phyloP scores from a whole-genome alignment of 1,140 invertebrate genomes.

The Camponotus floridanus region DNA sequence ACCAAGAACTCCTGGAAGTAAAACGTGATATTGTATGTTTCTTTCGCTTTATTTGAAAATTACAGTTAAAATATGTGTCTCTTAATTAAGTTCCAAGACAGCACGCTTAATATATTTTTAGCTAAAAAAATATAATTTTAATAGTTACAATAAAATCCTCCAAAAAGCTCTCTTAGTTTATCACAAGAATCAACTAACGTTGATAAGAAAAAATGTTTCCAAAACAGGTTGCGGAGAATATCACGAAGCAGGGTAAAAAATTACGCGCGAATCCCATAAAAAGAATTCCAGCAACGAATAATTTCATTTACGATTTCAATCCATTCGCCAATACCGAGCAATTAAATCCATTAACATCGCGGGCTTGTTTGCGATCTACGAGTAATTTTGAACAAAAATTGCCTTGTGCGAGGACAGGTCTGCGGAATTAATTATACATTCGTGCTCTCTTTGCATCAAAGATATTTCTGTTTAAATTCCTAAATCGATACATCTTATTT shows the following conservation, averaged over 20 bases:
- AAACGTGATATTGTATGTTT: slow-evolving; percentile 57
- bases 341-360: not conserved
- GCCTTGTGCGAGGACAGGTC: not conserved
- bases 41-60: not conserved
- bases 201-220: slow-evolving; percentile 5
- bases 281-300: slow-evolving; percentile 64
- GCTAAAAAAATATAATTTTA: slow-evolving; percentile 4
- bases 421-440: not conserved
- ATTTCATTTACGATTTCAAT: slow-evolving; percentile 70
- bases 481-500: not conserved
- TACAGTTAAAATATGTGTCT: not conserved
- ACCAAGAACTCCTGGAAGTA: slow-evolving; percentile 47
- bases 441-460: not conserved
- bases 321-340: slow-evolving; percentile 8
- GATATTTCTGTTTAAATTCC: not conserved
- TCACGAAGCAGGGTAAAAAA: slow-evolving; percentile 21
- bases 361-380: not conserved
- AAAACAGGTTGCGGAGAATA: slow-evolving; percentile 52
- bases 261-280: not conserved
- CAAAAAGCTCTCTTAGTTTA: not conserved
- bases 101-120: not conserved
- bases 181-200: not conserved
- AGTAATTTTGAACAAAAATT: slow-evolving; percentile 11
- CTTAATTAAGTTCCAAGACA: not conserved
- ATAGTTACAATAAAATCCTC: not conserved